phyloP scores from a whole-genome alignment of 2,113 vertebrate species.

The Athene cunicularia region DNA sequence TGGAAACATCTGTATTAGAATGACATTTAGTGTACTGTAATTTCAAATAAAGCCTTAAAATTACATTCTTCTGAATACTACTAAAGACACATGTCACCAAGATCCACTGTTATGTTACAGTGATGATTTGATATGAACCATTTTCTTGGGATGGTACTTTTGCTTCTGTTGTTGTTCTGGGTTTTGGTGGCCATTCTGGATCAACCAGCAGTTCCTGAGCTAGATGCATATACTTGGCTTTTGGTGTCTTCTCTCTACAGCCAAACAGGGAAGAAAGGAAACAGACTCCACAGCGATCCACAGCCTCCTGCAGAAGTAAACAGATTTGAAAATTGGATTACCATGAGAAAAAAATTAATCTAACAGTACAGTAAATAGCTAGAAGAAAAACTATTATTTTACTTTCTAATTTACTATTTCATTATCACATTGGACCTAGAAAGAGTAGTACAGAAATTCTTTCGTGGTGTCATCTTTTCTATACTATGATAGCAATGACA shows the following conservation, averaged over 20 bases:
- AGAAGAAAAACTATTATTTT: neutral
- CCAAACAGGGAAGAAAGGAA: conserved; percentile 80
- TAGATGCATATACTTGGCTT: conserved; percentile 95
- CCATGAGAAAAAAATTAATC: neutral
- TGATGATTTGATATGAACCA: conserved; percentile 84
- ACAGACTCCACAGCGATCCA: conserved; percentile 74
- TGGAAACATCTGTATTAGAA: conserved; percentile 28
- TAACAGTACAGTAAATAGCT: neutral
- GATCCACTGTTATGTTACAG: conserved; percentile 79
- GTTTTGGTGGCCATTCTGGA: conserved; percentile 97
- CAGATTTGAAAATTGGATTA: neutral
- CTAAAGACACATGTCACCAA: neutral
- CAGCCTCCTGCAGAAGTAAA: conserved; percentile 74
- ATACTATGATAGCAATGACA: neutral
- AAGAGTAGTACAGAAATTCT: neutral
- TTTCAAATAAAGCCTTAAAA: conserved; percentile 30
- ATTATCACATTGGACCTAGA: neutral
- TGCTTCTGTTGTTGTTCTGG: conserved; percentile 94
- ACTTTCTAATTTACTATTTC: neutral
- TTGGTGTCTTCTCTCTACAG: conserved; percentile 79
- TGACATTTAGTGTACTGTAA: neutral
- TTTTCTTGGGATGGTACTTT: conserved; percentile 81
- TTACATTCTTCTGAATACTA: conserved; percentile 29
- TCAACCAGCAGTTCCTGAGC: conserved; percentile 94
- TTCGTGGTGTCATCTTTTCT: neutral